Evolutionary conservation across 2,888 invertebrate genomes (phyloP).

Genomic region (Tetranychus truncatus): DNA sequence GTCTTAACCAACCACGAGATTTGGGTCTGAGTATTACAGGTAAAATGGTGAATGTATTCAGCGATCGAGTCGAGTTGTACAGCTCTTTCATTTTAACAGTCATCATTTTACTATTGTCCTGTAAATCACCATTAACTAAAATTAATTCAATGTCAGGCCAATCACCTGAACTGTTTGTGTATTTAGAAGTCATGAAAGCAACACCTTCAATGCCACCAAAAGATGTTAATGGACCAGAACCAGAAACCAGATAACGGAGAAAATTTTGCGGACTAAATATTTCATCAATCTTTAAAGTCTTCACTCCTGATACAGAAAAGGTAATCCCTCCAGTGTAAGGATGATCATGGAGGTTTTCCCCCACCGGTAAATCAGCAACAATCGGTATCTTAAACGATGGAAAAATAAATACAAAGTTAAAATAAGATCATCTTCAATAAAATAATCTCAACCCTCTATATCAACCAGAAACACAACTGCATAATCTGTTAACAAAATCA

Average conservation of each 20-base stretch:
- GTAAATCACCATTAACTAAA: constrained; percentile 5
- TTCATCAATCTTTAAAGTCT: background rate
- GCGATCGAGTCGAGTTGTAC: background rate
- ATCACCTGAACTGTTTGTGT: constrained; percentile 43
- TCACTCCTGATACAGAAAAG: constrained; percentile 12
- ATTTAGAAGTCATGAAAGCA: constrained; percentile 6
- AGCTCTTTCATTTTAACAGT: background rate
- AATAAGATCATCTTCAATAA: background rate
- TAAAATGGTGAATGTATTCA: constrained; percentile 7
- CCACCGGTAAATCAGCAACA: constrained; percentile 25
- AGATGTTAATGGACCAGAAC: constrained; percentile 11
- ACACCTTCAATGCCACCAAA: constrained; percentile 36
- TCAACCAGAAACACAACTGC: too few relatives aligned
- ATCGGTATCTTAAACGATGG: constrained; percentile 30
- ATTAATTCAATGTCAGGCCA: constrained; percentile 43
- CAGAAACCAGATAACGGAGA: constrained; percentile 6
- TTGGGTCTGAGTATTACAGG: constrained; percentile 3
- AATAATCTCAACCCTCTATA: too few relatives aligned
- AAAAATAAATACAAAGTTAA: background rate
- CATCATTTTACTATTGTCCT: constrained; percentile 41
- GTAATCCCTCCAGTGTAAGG: constrained; percentile 16
- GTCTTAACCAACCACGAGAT: constrained; percentile 1
- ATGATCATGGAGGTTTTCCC: constrained; percentile 14
- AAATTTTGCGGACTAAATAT: constrained; percentile 15
- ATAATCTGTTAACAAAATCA: too few relatives aligned